Evolutionary conservation across 1,140 invertebrate species (phyloP).

Genomic region (Arctopsyche grandis): DNA sequence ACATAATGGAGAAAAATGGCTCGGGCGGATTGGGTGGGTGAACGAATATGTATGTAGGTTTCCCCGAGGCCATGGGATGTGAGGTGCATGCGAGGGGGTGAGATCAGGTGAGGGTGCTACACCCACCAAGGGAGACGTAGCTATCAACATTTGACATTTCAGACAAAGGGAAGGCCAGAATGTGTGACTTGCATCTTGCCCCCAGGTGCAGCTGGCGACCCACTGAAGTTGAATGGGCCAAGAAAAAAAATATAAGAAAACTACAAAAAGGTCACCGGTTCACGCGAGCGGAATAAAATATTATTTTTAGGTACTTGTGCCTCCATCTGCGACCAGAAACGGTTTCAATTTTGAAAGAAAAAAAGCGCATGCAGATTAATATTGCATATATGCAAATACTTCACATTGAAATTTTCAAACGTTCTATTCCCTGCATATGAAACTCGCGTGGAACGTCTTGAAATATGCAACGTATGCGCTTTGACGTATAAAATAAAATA

Average conservation of each 20-base stretch:
- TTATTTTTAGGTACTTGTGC: neutral
- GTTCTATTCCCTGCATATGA: too few relatives aligned
- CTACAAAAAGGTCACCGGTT: neutral
- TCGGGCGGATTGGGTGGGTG: too few relatives aligned
- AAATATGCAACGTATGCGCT: too few relatives aligned
- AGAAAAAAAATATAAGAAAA: neutral
- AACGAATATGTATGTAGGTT: constrained; percentile 10
- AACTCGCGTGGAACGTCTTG: too few relatives aligned
- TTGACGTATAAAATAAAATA: too few relatives aligned
- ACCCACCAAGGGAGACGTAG: neutral
- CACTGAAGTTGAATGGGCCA: neutral
- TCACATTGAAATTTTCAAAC: too few relatives aligned
- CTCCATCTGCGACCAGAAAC: neutral
- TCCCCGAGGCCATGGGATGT: neutral
- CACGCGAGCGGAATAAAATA: neutral
- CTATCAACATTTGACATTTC: constrained; percentile 52
- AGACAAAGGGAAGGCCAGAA: constrained; percentile 38
- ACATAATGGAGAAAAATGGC: constrained; percentile 12
- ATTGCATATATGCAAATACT: too few relatives aligned
- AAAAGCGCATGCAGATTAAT: too few relatives aligned
- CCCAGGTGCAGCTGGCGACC: neutral
- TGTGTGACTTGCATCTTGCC: constrained; percentile 36
- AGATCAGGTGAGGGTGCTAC: too few relatives aligned
- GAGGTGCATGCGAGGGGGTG: neutral
- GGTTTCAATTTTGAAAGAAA: neutral